Evolutionary conservation across 2,888 invertebrate species (phyloP), one percentile per base, ranked within the genome.

Genomic region (Alloplasta piceator): DNA sequence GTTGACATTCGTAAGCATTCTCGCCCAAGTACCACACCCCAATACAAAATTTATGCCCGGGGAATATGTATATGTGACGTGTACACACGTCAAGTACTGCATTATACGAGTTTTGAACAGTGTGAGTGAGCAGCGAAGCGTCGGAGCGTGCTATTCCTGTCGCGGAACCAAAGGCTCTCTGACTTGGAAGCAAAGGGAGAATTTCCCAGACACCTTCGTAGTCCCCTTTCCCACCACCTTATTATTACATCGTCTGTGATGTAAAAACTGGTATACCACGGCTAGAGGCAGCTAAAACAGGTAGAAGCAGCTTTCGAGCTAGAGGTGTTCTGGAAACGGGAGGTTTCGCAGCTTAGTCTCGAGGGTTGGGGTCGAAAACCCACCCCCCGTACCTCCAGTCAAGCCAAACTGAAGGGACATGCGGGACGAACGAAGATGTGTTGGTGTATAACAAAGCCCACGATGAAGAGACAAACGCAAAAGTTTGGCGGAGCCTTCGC

Each of bases 171-270:
- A 46, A 63, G 12, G 14, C 60, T 10, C 60, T 26, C 14, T 5
- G 14, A 38, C 12, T n/a, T 14, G 52, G 39, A 48, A 46, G 50
- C 14, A 38, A 52, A 38, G 43, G 50, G 14, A 60, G 76, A 58
- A 74, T 72, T 76, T 67, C 71, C 46, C 14, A 76, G 80, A 80
- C 77, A 82, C 64, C 78, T 72, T 39, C 26, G 26, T 1, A 26
- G 26, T 26, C 26, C 26, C 26, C 26, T 26, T 26, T 26, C 26
- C 48, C 76, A 10, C 43, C 38, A 77, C 3, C 83, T 83, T 82
- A 76, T 82, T 79, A 76, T 81, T 73, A 73, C 80, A 76, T 81
- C 75, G 75, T 10, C 70, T 70, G 72, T 80, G 82, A 80, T 70
- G 82, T 52, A 48, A 77, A 75, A 74, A 67, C 55, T 70, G 50